Conservation (phyloP, 2,888 invertebrate species). For the Scrobipalpa costella region DNA sequence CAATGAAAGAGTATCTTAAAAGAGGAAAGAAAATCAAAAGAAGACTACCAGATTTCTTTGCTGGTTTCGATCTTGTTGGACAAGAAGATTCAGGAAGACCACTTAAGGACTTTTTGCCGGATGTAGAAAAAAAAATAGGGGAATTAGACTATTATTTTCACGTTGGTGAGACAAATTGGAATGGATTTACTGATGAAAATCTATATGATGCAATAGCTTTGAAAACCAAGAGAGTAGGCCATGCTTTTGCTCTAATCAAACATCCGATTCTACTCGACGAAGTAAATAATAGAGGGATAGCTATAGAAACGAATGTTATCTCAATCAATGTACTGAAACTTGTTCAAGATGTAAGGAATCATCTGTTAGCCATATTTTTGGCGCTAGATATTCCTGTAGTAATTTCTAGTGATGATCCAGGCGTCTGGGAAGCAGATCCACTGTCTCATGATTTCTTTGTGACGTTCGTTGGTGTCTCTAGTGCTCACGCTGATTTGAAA, state of each 20-base stretch:
- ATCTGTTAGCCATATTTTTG: conserved; percentile 84
- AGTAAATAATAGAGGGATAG: conserved; percentile 82
- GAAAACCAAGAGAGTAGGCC: conserved; percentile 88
- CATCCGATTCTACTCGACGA: conserved; percentile 85
- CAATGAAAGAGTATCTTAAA: conserved; percentile 71
- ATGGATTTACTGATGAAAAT: conserved; percentile 85
- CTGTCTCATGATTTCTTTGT: conserved; percentile 87
- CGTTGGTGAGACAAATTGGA: conserved; percentile 91
- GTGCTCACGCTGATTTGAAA: conserved; percentile 84
- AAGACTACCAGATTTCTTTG: conserved; percentile 84
- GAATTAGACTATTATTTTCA: conserved; percentile 87
- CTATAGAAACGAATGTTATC: conserved; percentile 89
- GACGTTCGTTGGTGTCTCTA: conserved; percentile 88
- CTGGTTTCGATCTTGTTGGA: conserved; percentile 91
- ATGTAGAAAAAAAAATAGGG: conserved; percentile 71
- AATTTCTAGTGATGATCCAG: conserved; percentile 89
- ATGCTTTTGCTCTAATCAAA: conserved; percentile 87
- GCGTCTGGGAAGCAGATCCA: conserved; percentile 87
- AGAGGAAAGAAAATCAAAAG: conserved; percentile 68
- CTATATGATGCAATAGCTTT: conserved; percentile 87
- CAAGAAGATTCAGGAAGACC: conserved; percentile 88
- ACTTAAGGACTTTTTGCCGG: conserved; percentile 79
- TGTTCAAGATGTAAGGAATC: conserved; percentile 87
- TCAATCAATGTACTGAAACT: conserved; percentile 88
- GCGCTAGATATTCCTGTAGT: conserved; percentile 86